Evolutionary conservation across 2,888 invertebrate genomes (phyloP).

Genomic region (Galerucella pusilla): DNA sequence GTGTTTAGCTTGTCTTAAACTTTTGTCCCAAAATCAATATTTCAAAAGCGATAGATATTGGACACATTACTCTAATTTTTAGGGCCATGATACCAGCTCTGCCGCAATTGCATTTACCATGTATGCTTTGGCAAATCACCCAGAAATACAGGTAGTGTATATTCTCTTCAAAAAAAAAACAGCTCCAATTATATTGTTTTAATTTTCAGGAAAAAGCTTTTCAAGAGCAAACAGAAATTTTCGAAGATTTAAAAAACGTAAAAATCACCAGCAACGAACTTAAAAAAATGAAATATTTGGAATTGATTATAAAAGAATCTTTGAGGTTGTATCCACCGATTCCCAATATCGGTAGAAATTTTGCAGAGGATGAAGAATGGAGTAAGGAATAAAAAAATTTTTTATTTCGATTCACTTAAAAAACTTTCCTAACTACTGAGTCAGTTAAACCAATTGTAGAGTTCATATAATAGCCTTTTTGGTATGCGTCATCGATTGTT

Average conservation of each 20-base stretch:
- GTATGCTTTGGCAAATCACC: constrained; percentile 62
- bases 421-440: too few relatives aligned
- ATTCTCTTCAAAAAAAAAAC: background rate
- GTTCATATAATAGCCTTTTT: too few relatives aligned
- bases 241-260: constrained; percentile 50
- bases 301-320: constrained; percentile 68
- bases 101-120: constrained; percentile 30
- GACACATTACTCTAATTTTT: background rate
- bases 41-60: background rate
- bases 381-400: constrained; percentile 7
- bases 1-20: too few relatives aligned
- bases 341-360: constrained; percentile 21
- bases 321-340: constrained; percentile 57
- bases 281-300: constrained; percentile 69
- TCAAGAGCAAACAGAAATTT: constrained; percentile 58
- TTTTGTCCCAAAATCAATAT: too few relatives aligned
- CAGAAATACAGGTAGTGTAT: constrained; percentile 60
- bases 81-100: constrained; percentile 42
- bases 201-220: constrained; percentile 56
- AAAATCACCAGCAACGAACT: constrained; percentile 60
- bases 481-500: too few relatives aligned
- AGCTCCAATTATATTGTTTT: background rate
- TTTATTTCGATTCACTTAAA: too few relatives aligned
- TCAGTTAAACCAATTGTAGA: too few relatives aligned
- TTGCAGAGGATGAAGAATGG: constrained; percentile 23